Conservation (phyloP, 2,888 invertebrate species). For the Drosophila austrosaltans region DNA sequence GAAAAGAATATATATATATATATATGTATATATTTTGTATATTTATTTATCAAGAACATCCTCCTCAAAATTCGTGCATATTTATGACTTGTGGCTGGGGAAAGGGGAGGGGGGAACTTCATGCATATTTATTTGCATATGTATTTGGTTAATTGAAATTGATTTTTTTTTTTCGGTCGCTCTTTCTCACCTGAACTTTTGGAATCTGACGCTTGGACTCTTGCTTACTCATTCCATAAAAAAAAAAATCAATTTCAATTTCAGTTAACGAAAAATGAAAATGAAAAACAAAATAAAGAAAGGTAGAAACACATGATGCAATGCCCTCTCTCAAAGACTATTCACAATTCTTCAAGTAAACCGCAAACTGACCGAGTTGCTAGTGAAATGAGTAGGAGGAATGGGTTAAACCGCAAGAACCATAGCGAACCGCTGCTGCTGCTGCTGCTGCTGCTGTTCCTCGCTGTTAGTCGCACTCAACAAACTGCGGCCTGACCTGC, state of each 20-base stretch:
- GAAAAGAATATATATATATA: background rate
- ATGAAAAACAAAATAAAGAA: background rate
- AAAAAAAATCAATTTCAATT: conserved; percentile 74
- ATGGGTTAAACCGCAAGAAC: conserved; percentile 63
- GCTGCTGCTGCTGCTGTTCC: conserved; percentile 42
- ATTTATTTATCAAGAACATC: conserved; percentile 6
- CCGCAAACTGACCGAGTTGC: conserved; percentile 62
- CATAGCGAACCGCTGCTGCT: background rate
- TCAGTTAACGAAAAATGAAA: conserved; percentile 48
- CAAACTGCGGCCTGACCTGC: conserved; percentile 71
- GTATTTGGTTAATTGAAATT: conserved; percentile 75
- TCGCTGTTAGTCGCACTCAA: conserved; percentile 61
- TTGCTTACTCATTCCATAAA: conserved; percentile 32
- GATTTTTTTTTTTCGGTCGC: conserved; percentile 39
- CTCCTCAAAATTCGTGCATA: background rate
- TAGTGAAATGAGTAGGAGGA: conserved; percentile 18
- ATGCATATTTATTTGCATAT: conserved; percentile 59
- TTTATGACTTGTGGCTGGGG: conserved; percentile 22
- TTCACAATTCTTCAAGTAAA: conserved; percentile 59
- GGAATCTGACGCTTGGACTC: background rate
- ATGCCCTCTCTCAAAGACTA: conserved; percentile 14
- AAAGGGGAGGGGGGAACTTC: background rate
- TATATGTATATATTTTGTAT: background rate
- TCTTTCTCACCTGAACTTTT: conserved; percentile 40
- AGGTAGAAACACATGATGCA: conserved; percentile 46